Base-by-base conservation (phyloP, 2,888 invertebrate genomes). In the Dasysyrphus albostriatus region DNA sequence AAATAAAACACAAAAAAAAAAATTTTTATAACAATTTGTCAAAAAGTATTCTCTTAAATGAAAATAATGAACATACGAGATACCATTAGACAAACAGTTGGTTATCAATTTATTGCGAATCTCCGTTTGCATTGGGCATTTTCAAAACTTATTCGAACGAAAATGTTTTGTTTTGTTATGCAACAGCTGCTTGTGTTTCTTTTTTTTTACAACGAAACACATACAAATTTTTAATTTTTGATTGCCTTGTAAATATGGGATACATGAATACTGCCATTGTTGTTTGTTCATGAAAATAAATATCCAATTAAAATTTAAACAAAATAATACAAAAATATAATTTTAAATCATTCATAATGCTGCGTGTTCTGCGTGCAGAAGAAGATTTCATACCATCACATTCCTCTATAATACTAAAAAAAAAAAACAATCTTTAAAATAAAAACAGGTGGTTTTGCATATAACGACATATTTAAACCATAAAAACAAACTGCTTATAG, bases 71-170 rank as follows among this genome's bases (percentile, higher is more conserved):
- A 44, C 67, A 73, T 39, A 73, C 67, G 58, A 78, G 58, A 67
- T 59, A 47, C 63, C n/a, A 70, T 76, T 75, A 70, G 56, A 39
- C 56, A 70, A 1, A 69, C 32, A 70, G 6, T 77, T 63, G 44
- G 67, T 61, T 72, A 78, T 77, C 72, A 83, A 77, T 77, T 78
- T 73, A 10, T 69, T 72, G 3, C 8, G 39, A 44, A 58, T 56
- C 63, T 14, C 6, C 39, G 56, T 47, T 44, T 69, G 10, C 32
- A 29, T 34, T 42, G n/a, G 32, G 24, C 16, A 54, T 32, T 77
- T 49, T 56, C 16, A 39, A 77, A 42, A 24, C 24, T 24, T 24
- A 24, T 24, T 67, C 67, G 29, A 54, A 54, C 29, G 51, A 54
- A 54, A 54, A 6, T 67, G 24, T 32, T 32, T 1, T 32, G 32